Base-by-base conservation (phyloP, 2,888 invertebrate genomes). In the Yponomeuta malinellus region DNA sequence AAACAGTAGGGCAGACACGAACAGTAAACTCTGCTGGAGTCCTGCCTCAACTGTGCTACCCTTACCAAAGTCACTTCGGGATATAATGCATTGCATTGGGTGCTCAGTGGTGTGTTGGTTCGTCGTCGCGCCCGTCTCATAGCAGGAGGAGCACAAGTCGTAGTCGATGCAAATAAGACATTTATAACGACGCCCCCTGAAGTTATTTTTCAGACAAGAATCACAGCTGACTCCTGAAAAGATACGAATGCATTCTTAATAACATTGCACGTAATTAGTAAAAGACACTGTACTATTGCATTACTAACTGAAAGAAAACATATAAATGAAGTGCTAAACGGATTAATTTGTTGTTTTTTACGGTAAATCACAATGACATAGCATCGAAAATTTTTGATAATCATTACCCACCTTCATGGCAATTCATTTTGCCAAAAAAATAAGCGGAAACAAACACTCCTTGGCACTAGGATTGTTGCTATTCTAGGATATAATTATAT, bases 161-260 rank as follows among this genome's bases (percentile, higher is more conserved):
- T 98, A 99, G 93, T 99, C 99, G 92, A 98, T 98, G 93, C 99
- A 99, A 83, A 98, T 96, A 88, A 99, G 95, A 94, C 99, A 99
- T 94, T 99, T 99, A 93, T 98, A 99, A 83, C 99, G 96, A 88
- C 98, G 96, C 83, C 99, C 99, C 91, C 97, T 95, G 91, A 99
- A 99, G 93, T 99, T 98, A 88, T 97, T 97, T 94, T 98, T 98
- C 92, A 98, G 95, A 95, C 99, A 99, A 86, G 98, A 97, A 96
- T 99, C 99, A 95, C 99, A 99, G 95, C 98, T 99, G 87, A 99
- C 99, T 94, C 99, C 99, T 98, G 88, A 78, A 93, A 93, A 81
- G 48, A 78, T 83, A 84, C 89, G 84, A 85, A 87, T 74, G 79
- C 29, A 79, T 79, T 79, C 33, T 81, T 76, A 80, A 83, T 77